Evolutionary conservation across 2,888 invertebrate species (phyloP).

Genomic region (Formica aserva): DNA sequence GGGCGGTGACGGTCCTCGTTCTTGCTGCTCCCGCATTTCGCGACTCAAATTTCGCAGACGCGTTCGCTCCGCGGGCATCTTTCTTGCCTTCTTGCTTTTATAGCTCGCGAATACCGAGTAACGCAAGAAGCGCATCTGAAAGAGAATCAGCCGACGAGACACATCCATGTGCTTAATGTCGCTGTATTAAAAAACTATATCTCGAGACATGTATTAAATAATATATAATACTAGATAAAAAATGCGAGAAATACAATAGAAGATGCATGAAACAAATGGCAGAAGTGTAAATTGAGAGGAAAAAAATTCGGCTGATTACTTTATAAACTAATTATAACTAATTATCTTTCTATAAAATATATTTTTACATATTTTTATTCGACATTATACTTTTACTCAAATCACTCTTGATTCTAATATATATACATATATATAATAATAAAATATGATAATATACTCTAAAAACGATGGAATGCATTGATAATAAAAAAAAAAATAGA

Average conservation of each 20-base stretch:
- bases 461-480: background rate
- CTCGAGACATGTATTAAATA: background rate
- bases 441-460: background rate
- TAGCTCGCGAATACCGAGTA: constrained; percentile 41
- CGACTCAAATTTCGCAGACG: constrained; percentile 77
- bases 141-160: constrained; percentile 15
- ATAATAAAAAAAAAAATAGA: too few species aligned
- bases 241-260: background rate
- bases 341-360: background rate
- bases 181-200: background rate
- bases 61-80: constrained; percentile 56
- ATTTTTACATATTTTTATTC: background rate
- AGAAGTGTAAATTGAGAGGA: background rate
- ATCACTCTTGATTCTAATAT: too few species aligned
- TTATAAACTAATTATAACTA: background rate
- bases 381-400: too few species aligned
- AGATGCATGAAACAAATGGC: background rate
- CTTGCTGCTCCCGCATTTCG: constrained; percentile 57
- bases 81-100: constrained; percentile 60
- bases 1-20: constrained; percentile 42
- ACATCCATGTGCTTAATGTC: background rate
- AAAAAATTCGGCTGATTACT: too few species aligned
- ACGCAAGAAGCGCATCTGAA: constrained; percentile 47
- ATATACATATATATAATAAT: background rate
- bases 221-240: background rate